Base-by-base conservation (phyloP, 2,888 invertebrate genomes). In the Patella pellucida region DNA sequence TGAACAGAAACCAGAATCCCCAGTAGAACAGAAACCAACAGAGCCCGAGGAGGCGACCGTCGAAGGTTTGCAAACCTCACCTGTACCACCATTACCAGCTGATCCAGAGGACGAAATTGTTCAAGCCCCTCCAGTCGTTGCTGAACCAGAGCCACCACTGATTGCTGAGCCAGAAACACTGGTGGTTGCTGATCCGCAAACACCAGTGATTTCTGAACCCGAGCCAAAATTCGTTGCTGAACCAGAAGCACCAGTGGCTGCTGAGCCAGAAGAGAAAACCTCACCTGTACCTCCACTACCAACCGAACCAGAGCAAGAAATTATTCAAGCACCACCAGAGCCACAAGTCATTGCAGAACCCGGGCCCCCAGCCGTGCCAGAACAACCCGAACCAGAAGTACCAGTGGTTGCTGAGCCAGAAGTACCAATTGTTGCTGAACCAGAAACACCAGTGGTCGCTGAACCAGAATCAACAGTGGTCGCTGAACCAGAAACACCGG, bases 51-150 rank as follows among this genome's bases (percentile, higher is more conserved):
- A 5, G 19, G 16, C 31, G 3, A 7, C 52, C 7, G 73, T 23
- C 14, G 62, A 62, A 16, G 23, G 23, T 12, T 1, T 9, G 9
- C 41, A 41, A 41, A 41, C 41, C 41, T 41, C 41, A 41, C 41
- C 41, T 41, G 41, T 41, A 7, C 41, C 41, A 9, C 7, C 41
- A 41, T 9, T 41, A 41, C 41, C 41, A 0, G 9, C 4, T 12
- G 72, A 72, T 7, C 56, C 62, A 11, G 72, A 72, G 9, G 72
- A 72, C 14, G 72, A 72, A 7, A 54, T 72, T 16, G 19, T 72
- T 19, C 72, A 68, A 51, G 52, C 31, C 19, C 23, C 52, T 31
- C 41, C 56, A 67, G 67, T 72, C 5, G 41, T 31, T 54, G 23
- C n/a, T 16, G n/a, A 68, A 41, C 31, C 62, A 41, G 19, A n/a